Evolutionary conservation across 1,140 invertebrate genomes (phyloP).

Genomic region (Drosophila sucinea): DNA sequence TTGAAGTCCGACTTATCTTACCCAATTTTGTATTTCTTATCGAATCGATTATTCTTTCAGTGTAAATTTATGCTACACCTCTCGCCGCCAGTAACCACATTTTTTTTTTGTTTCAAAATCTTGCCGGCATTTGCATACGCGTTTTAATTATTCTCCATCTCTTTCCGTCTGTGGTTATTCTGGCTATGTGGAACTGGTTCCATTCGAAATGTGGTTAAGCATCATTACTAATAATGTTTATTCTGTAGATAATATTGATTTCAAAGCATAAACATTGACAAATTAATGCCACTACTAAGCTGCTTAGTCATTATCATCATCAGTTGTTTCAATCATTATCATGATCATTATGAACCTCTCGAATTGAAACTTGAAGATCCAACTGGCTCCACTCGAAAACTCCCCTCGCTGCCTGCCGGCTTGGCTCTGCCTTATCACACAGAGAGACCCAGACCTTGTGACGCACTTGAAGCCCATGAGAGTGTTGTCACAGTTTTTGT

Average conservation of each 20-base stretch:
- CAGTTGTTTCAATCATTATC: constrained; percentile 19
- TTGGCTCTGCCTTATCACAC: constrained; percentile 23
- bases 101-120: constrained; percentile 20
- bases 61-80: constrained; percentile 33
- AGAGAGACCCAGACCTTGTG: constrained; percentile 45
- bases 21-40: background rate
- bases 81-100: constrained; percentile 4
- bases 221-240: constrained; percentile 69
- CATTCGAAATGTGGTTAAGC: constrained; percentile 41
- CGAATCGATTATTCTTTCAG: background rate
- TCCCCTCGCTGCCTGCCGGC: constrained; percentile 5
- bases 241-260: constrained; percentile 71
- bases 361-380: constrained; percentile 39
- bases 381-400: constrained; percentile 41
- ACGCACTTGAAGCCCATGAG: constrained; percentile 36
- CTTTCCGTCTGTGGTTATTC: background rate
- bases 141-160: constrained; percentile 41
- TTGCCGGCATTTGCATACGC: constrained; percentile 52
- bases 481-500: constrained; percentile 36
- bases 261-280: constrained; percentile 74
- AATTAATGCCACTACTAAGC: constrained; percentile 62
- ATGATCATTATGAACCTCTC: constrained; percentile 53
- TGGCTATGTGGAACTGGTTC: constrained; percentile 26
- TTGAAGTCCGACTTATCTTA: background rate
- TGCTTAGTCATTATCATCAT: constrained; percentile 55